Percentiles rank a stretch among this genome's conserved stretches.
phyloP scores from a whole-genome alignment of 1,140 invertebrate species.

The Sinella curviseta region DNA sequence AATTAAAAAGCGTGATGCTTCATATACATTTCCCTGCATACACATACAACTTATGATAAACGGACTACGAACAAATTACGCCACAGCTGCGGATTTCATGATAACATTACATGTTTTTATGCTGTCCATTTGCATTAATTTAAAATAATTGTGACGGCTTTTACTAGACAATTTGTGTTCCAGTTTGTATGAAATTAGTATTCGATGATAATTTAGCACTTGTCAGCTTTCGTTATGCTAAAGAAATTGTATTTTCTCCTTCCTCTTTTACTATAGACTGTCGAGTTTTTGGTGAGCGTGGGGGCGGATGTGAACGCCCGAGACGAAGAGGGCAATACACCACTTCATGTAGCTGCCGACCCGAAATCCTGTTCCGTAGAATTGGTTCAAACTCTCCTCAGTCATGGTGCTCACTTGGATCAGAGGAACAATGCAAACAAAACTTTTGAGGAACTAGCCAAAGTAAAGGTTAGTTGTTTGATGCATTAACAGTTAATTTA shows the following conservation, averaged over 20 bases:
- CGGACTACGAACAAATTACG: too few species aligned
- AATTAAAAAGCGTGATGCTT: too few species aligned
- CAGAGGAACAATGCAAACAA: conserved; percentile 75
- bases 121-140: too few species aligned
- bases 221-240: conserved; percentile 28
- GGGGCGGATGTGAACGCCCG: conserved; percentile 75
- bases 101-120: too few species aligned
- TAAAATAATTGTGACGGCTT: too few species aligned
- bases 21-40: too few species aligned
- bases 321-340: conserved; percentile 78
- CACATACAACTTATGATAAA: too few species aligned
- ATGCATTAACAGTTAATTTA: too few species aligned
- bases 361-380: conserved; percentile 61
- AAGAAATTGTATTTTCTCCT: conserved; percentile 26
- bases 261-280: conserved; percentile 51
- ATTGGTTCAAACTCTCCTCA: conserved; percentile 69
- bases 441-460: conserved; percentile 71
- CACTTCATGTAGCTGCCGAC: conserved; percentile 74
- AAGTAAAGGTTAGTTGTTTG: too few species aligned
- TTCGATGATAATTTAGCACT: neutral
- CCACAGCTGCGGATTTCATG: too few species aligned
- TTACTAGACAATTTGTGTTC: too few species aligned
- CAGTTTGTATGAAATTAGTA: neutral
- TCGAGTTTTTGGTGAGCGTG: conserved; percentile 74
- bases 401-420: conserved; percentile 82